These are phyloP conservation scores for Drosophila sordidula DNA, from an alignment of 2,888 invertebrate genomes.

Conservation along the genomic window DNA sequence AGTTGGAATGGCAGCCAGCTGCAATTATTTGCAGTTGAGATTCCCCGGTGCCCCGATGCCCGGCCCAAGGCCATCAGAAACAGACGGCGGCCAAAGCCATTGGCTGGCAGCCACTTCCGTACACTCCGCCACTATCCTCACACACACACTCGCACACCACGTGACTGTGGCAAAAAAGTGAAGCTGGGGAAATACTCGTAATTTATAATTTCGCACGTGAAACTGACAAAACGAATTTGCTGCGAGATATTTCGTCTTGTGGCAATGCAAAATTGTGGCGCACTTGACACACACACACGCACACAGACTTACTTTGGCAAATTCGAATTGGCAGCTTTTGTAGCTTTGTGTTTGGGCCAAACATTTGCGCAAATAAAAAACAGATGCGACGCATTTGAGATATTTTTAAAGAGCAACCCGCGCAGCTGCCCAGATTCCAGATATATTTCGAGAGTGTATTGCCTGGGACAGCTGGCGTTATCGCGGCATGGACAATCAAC, in stretches of 20 bases:
- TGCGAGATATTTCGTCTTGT: slow-evolving; percentile 16
- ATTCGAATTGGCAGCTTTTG: slow-evolving; percentile 25
- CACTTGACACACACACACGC: slow-evolving; percentile 42
- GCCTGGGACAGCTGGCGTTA: slow-evolving; percentile 64
- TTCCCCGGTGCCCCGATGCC: slow-evolving; percentile 32
- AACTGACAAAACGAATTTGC: slow-evolving; percentile 67
- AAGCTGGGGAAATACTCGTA: slow-evolving; percentile 49
- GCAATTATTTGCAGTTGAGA: slow-evolving; percentile 76
- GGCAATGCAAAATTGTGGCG: slow-evolving; percentile 50
- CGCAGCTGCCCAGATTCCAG: slow-evolving; percentile 50
- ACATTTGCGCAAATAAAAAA: slow-evolving; percentile 73
- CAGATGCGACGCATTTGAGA: slow-evolving; percentile 61
- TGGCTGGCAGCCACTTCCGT: slow-evolving; percentile 50
- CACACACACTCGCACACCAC: slow-evolving; percentile 6
- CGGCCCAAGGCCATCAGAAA: slow-evolving; percentile 74
- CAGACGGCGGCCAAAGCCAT: slow-evolving; percentile 65
- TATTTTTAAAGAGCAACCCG: slow-evolving; percentile 37
- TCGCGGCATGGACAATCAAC: slow-evolving; percentile 67
- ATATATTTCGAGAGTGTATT: slow-evolving; percentile 48
- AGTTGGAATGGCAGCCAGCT: slow-evolving; percentile 50
- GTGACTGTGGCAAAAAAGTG: not conserved
- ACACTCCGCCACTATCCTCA: slow-evolving; percentile 8
- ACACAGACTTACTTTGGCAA: slow-evolving; percentile 8
- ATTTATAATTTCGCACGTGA: slow-evolving; percentile 80
- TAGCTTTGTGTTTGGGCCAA: slow-evolving; percentile 43